Evolutionary conservation across 2,797 vertebrate species (phyloP), one percentile per base, ranked within the genome.

Genomic region (Sebastes cheni): DNA sequence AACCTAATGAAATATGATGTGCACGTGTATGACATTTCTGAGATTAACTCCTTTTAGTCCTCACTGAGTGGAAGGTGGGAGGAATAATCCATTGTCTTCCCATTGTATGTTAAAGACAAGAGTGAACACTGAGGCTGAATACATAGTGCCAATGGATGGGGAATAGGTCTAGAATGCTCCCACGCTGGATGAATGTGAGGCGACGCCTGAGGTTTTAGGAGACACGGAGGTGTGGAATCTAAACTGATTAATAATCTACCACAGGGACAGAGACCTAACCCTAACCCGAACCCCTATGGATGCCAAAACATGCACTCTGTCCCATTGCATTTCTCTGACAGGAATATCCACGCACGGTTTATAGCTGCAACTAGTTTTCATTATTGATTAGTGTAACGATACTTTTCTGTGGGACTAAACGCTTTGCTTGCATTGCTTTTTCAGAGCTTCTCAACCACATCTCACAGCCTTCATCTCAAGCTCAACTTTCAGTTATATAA

Each of bases 41-140:
- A 74, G 69, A 89, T 88, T 72, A 75, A 84, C 68, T 77, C 52
- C 75, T 62, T 56, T 30, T 29, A 61, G 66, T 54, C 34, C 5
- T 75, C 30, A n/a, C 23, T 23, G 50, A 16, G 71, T 16, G 34
- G 64, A 77, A 65, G 55, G 84, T 82, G 81, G 86, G 89, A 83
- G 85, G 86, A 79, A 89, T 79, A 70, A 89, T 86, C 64, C 75
- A 46, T 85, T 79, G 81, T 86, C 67, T 84, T 77, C 64, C 11
- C 42, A 61, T 77, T 88, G 82, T 83, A 65, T 71, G 73, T 60
- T 66, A 72, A 88, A 80, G 68, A 80, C 71, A 75, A 82, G 71
- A 70, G 67, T 2, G 34, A 36, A 27, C 18, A 13, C 20, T 13
- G 32, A 69, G 54, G 65, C 55, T 86, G 81, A 84, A 86, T 27